Conservation (phyloP, 2,888 invertebrate species). For the Hymenopus coronatus region DNA sequence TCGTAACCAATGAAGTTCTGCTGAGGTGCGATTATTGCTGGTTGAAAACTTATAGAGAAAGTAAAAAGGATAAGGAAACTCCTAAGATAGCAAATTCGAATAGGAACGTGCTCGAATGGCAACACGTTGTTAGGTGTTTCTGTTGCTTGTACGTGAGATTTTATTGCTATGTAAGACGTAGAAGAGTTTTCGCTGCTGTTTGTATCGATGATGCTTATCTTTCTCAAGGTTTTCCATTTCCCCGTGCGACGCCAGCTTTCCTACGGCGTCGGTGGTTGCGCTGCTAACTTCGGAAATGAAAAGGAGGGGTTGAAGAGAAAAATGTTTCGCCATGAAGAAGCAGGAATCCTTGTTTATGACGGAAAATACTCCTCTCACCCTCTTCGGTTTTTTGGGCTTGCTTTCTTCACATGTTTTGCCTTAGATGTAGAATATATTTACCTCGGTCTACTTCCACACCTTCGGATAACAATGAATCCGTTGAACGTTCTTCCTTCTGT, state of each 20-base stretch:
- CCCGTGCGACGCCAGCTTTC: not conserved
- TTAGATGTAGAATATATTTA: not conserved
- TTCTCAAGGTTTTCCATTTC: not conserved
- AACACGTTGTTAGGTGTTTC: not conserved
- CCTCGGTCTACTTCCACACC: not conserved
- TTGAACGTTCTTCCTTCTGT: too few species aligned
- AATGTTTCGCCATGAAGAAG: not conserved
- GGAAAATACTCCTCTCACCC: not conserved
- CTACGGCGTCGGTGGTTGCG: not conserved
- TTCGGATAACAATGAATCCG: not conserved
- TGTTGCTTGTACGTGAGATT: not conserved
- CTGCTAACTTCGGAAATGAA: not conserved
- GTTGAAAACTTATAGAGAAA: too few species aligned
- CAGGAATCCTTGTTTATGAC: not conserved
- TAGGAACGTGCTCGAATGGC: not conserved
- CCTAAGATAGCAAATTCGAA: not conserved
- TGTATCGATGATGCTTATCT: not conserved
- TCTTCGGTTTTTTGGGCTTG: not conserved
- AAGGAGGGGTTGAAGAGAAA: not conserved
- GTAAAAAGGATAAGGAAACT: too few species aligned
- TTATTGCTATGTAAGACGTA: not conserved
- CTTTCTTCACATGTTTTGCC: not conserved
- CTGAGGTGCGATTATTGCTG: too few species aligned
- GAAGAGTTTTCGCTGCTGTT: not conserved
- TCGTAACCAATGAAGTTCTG: too few species aligned